These are phyloP conservation scores for Chascanopsetta lugubris DNA, from an alignment of 2,113 vertebrate genomes.

Conservation along the genomic window DNA sequence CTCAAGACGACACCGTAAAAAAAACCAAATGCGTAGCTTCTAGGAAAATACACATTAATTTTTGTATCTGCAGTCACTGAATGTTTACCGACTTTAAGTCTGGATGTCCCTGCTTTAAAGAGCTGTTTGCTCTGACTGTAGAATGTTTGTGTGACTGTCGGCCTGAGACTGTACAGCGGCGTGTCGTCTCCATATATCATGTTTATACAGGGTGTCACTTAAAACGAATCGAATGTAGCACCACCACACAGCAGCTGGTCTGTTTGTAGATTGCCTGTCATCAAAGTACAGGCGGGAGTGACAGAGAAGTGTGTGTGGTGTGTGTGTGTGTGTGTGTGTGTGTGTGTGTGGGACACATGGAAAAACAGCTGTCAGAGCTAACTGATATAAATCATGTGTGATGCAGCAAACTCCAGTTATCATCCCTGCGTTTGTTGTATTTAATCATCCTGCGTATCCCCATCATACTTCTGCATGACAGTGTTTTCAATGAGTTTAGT, in stretches of 20 bases:
- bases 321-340: too few relatives aligned
- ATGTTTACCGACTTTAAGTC: neutral
- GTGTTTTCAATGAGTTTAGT: neutral
- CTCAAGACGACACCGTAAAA: neutral
- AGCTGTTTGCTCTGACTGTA: neutral
- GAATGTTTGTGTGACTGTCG: neutral
- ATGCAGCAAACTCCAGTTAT: neutral
- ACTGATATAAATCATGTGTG: neutral
- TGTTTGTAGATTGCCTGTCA: neutral
- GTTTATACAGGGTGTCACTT: neutral
- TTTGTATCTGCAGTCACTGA: too few relatives aligned
- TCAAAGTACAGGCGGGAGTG: neutral
- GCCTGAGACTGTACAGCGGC: neutral
- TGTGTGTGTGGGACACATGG: neutral
- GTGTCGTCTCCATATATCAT: neutral
- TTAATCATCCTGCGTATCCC: neutral
- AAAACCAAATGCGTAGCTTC: constrained; percentile 4
- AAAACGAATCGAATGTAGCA: neutral
- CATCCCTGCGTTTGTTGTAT: neutral
- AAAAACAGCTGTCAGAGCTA: neutral
- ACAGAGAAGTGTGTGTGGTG: too few relatives aligned
- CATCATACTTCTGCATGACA: neutral
- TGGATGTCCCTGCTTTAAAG: neutral
- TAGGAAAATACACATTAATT: too few relatives aligned
- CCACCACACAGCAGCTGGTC: neutral